Evolutionary conservation across 2,888 invertebrate genomes (phyloP), one percentile per base, ranked within the genome.

Genomic region (Hypercompe scribonia): DNA sequence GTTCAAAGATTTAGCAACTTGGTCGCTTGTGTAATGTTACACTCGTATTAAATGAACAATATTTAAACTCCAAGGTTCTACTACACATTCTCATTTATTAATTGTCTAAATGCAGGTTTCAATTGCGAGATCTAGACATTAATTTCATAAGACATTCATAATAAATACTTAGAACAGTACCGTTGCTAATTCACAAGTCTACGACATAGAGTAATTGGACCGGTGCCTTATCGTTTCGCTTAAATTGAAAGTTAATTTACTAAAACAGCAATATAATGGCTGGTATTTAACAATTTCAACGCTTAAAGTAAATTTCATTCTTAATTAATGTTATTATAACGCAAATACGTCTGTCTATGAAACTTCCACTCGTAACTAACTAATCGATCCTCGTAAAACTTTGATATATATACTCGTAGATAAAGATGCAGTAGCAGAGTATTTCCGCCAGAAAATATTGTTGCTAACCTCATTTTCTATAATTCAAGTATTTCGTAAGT

Each of bases 171-270:
- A 61, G 28, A 36, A 36, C 34, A 58, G 10, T 13, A 24, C 39
- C 42, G 65, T 50, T 54, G 24, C 50, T 63, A 72, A 67, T 72
- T 33, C 61, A 50, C 21, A 61, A 46, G 28, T 72, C 24, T 46
- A 31, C 72, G 36, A 68, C 24, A 50, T 28, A 63, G 39, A 15
- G 63, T 68, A 72, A 72, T 68, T 72, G 68, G 68, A 24, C 50
- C 28, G 68, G 68, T 50, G 63, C 31, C 63, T 72, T 72, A 72
- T 72, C 68, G 68, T 72, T 63, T 68, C 72, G 64, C 36, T 50
- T 50, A 68, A 68, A 68, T 68, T 68, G 68, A 50, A 50, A 68
- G 36, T 64, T 28, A 68, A 72, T 68, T 64, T 28, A 39, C 24
- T 64, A 72, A 64, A 64, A 68, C 72, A 68, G 64, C 31, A 64